Evolutionary conservation across 2,113 vertebrate species (phyloP), one percentile per base, ranked within the genome.

Genomic region (Gallinago undulata): DNA sequence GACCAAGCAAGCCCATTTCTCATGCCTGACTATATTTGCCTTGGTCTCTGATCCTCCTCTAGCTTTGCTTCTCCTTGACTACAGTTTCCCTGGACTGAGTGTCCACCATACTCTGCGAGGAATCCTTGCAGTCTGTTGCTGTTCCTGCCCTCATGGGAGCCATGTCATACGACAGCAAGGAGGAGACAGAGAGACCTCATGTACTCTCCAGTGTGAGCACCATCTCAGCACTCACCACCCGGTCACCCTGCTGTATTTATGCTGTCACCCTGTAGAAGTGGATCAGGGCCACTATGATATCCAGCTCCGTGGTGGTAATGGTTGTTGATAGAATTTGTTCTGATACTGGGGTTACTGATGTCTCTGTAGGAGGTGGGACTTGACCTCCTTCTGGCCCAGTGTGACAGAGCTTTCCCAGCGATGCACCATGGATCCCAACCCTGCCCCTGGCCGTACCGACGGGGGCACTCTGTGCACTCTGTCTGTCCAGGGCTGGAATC

Each of bases 81-180:
- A 8, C 62, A 62, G 23, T 22, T 17, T 37, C 50, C 43, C 30
- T 47, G 18, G 41, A 5, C 50, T 23, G 39, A 51, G 35, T 69
- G 77, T 8, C 33, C 63, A 18, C 5, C 4, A 2, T 3, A 19
- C 3, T 5, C 43, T 43, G 11, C 28, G 27, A 21, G 59, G 51
- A 33, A 53, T 9, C 53, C 37, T 43, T 35, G 25, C n/a, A 64
- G 53, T 11, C 31, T 53, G 4, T 33, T 57, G 43, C 31, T 1
- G 0, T 37, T 27, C 39, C 57, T 68, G 22, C 21, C 67, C 50
- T 47, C 0, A 0, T 2, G 15, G 64, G 41, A 51, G 12, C 13
- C n/a, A 10, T 3, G 2, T 23, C 2, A 2, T 5, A 1, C 0
- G 13, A 35, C 39, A 67, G 23, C 0, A 7, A 83, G 76, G 24